Conservation (phyloP, 2,888 invertebrate species). For the Ashinkailepas kermadecensis region DNA sequence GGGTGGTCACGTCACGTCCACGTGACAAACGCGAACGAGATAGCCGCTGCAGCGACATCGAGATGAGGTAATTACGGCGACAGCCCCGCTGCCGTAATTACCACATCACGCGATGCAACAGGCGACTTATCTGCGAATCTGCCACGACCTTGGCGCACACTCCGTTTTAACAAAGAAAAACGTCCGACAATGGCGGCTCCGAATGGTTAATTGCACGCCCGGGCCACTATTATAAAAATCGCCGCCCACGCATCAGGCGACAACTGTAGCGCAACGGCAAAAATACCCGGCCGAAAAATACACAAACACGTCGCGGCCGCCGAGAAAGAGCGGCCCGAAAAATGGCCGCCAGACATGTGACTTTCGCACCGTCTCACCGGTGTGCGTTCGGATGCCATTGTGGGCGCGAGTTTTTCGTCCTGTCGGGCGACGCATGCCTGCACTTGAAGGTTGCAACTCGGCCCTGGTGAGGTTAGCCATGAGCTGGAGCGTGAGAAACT, state of each 20-base stretch:
- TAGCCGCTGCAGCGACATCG: background rate
- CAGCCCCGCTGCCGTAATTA: background rate
- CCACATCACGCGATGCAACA: background rate
- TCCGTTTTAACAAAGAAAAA: slow-evolving; percentile 9
- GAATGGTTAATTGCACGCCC: background rate
- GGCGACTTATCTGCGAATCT: background rate
- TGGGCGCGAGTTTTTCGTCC: too few relatives aligned
- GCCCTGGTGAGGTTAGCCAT: too few relatives aligned
- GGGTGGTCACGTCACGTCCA: background rate
- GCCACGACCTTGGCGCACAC: background rate
- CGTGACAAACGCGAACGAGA: background rate
- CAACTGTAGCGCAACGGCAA: slow-evolving; percentile 10
- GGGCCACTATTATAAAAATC: slow-evolving; percentile 4
- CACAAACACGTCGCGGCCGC: background rate
- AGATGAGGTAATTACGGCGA: background rate
- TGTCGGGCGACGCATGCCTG: too few relatives aligned
- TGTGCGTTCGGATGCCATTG: background rate
- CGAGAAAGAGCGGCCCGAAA: background rate
- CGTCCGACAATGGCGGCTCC: background rate
- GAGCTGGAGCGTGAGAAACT: too few relatives aligned
- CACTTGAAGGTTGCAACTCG: too few relatives aligned
- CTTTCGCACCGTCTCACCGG: slow-evolving; percentile 13
- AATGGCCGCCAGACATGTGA: background rate
- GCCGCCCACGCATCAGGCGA: slow-evolving; percentile 1
- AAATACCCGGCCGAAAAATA: background rate